Percentiles rank a stretch among this genome's conserved stretches.
phyloP scores from a whole-genome alignment of 2,888 invertebrate genomes.

The Formica aserva region DNA sequence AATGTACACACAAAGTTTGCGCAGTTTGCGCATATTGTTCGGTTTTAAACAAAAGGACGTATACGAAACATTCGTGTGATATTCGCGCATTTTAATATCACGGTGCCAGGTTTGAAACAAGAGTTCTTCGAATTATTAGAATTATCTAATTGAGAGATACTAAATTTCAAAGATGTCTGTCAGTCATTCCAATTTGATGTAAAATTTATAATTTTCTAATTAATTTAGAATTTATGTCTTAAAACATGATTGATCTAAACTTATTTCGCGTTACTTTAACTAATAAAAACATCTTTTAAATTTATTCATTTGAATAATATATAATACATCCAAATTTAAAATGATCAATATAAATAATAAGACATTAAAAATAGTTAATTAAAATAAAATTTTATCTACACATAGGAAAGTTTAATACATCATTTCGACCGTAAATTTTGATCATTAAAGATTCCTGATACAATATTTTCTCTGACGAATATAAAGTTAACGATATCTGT shows the following conservation, averaged over 20 bases:
- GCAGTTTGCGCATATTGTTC: slow-evolving; percentile 32
- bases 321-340: neutral
- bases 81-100: neutral
- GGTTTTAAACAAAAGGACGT: slow-evolving; percentile 14
- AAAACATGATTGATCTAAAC: neutral
- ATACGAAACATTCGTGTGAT: neutral
- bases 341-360: neutral
- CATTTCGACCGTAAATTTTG: neutral
- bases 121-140: neutral
- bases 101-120: neutral
- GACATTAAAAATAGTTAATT: neutral
- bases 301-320: neutral
- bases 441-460: neutral
- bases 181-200: neutral
- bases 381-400: neutral
- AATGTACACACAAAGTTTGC: slow-evolving; percentile 7
- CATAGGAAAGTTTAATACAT: neutral
- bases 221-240: neutral
- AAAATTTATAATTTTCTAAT: slow-evolving; percentile 1
- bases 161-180: neutral
- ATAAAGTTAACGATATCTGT: neutral
- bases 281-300: neutral
- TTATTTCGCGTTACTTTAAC: neutral
- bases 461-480: neutral
- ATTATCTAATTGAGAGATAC: slow-evolving; percentile 3